Conservation (phyloP, 2,113 vertebrate genomes). For the Motacilla alba region DNA sequence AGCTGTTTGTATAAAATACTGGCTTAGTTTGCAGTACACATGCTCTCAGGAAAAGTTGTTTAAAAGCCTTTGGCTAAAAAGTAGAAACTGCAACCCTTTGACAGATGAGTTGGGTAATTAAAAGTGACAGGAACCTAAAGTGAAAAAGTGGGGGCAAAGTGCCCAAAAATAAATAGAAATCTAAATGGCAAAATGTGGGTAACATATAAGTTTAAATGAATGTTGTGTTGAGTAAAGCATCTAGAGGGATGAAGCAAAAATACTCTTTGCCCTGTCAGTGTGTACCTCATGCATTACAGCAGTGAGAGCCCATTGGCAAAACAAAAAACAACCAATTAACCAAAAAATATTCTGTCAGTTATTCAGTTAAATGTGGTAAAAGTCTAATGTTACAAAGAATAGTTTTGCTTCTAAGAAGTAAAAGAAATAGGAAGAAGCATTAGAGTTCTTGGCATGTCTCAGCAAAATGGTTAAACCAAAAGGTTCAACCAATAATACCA, state of each 20-base stretch:
- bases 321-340: not conserved
- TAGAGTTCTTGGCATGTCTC: not conserved
- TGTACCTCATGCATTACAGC: not conserved
- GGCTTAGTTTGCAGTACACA: not conserved
- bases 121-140: not conserved
- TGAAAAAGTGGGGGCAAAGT: not conserved
- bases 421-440: not conserved
- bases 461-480: not conserved
- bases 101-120: conserved; percentile 21
- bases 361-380: not conserved
- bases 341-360: not conserved
- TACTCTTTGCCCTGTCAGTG: not conserved
- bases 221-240: not conserved
- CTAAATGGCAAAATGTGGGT: not conserved
- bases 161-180: conserved; percentile 14
- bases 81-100: not conserved
- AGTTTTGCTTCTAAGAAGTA: not conserved
- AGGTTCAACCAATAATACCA: not conserved
- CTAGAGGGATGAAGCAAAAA: not conserved
- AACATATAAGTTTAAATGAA: not conserved
- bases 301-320: not conserved
- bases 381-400: not conserved
- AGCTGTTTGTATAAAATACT: not conserved
- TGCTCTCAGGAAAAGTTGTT: not conserved
- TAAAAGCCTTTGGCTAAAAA: not conserved